Percentiles rank a stretch among this genome's conserved stretches.
Evolutionary conservation across 2,888 invertebrate species (phyloP).

Genomic region (Sinohyriopsis cumingii): DNA sequence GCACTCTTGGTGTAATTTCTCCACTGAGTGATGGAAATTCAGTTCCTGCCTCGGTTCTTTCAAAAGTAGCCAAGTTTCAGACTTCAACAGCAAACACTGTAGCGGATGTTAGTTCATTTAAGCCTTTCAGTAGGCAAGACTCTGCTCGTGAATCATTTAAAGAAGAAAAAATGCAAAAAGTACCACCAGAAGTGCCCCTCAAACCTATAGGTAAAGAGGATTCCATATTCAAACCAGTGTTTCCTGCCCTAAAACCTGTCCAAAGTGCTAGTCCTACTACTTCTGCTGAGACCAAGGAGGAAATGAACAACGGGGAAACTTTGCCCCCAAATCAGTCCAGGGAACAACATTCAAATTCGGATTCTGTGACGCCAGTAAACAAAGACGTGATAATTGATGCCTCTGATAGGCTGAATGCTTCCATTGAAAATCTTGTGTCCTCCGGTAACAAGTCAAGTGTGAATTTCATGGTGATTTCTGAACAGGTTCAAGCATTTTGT

Average conservation of each 20-base stretch:
- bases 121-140: slow-evolving; percentile 44
- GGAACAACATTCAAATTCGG: slow-evolving; percentile 15
- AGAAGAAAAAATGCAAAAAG: slow-evolving; percentile 33
- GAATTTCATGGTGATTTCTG: slow-evolving; percentile 86
- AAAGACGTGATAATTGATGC: slow-evolving; percentile 57
- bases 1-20: slow-evolving; percentile 19
- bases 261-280: slow-evolving; percentile 24
- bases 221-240: slow-evolving; percentile 44
- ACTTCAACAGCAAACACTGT: slow-evolving; percentile 33
- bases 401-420: slow-evolving; percentile 52
- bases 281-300: slow-evolving; percentile 18
- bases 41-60: slow-evolving; percentile 42
- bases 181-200: slow-evolving; percentile 42
- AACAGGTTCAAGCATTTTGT: slow-evolving; percentile 85
- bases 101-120: slow-evolving; percentile 40
- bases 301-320: slow-evolving; percentile 28
- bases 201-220: slow-evolving; percentile 47
- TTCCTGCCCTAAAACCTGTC: slow-evolving; percentile 42
- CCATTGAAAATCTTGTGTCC: slow-evolving; percentile 59
- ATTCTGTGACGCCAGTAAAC: slow-evolving; percentile 41
- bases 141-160: slow-evolving; percentile 40
- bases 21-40: slow-evolving; percentile 23
- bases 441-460: slow-evolving; percentile 71
- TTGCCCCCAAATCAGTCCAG: slow-evolving; percentile 19
- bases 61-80: slow-evolving; percentile 54